Conservation (phyloP, 1,140 invertebrate species). For the Gryon sp. region DNA sequence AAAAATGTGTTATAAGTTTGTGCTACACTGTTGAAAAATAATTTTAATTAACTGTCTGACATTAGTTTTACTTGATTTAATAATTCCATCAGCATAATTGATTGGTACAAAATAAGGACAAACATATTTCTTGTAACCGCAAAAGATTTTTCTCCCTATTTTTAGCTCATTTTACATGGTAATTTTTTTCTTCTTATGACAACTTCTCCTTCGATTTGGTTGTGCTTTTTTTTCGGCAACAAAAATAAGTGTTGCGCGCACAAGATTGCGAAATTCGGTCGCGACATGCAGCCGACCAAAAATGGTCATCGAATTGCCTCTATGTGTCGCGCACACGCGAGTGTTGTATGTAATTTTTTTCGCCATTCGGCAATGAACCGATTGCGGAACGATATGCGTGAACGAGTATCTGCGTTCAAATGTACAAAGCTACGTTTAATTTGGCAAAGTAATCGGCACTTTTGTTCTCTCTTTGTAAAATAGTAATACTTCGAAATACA, state of each 20-base stretch:
- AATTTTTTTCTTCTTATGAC: neutral
- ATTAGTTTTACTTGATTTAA: too few relatives aligned
- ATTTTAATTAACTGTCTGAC: too few relatives aligned
- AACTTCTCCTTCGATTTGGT: neutral
- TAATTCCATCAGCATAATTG: too few relatives aligned
- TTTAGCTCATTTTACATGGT: too few relatives aligned
- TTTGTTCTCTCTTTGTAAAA: too few relatives aligned
- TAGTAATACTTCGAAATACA: too few relatives aligned
- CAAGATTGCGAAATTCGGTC: conserved; percentile 51
- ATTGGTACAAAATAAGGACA: too few relatives aligned
- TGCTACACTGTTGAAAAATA: too few relatives aligned
- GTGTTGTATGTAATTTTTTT: conserved; percentile 23
- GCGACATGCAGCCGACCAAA: conserved; percentile 37
- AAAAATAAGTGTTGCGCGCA: conserved; percentile 2
- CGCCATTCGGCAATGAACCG: conserved; percentile 28
- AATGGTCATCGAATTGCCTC: conserved; percentile 44
- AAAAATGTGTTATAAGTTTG: too few relatives aligned
- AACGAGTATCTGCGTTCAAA: conserved; percentile 12
- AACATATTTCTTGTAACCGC: too few relatives aligned
- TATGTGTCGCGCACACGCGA: conserved; percentile 38
- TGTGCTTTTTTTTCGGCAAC: conserved; percentile 20
- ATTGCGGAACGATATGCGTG: conserved; percentile 11
- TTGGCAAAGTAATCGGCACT: too few relatives aligned
- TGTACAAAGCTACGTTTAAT: conserved; percentile 15
- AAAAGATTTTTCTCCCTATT: too few relatives aligned